These are phyloP conservation scores for Andrena flavipes DNA, from an alignment of 2,888 invertebrate species.

Conservation along the genomic window DNA sequence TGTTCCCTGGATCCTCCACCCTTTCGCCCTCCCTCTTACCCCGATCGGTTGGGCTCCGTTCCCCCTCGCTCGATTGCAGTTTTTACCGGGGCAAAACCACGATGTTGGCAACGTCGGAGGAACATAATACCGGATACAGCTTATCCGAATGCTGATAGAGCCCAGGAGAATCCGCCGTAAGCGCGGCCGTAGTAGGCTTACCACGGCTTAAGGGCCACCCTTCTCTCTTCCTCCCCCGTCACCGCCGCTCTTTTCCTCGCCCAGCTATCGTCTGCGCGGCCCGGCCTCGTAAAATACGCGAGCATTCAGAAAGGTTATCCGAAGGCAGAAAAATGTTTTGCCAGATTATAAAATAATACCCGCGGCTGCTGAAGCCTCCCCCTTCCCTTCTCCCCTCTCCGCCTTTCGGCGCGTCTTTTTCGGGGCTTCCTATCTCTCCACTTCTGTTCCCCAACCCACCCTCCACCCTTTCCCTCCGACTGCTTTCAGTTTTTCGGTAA, in stretches of 20 bases:
- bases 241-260: slow-evolving; percentile 33
- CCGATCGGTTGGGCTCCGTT: slow-evolving; percentile 11
- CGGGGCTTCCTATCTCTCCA: background rate
- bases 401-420: background rate
- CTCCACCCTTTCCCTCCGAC: background rate
- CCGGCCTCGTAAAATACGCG: slow-evolving; percentile 55
- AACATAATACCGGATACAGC: slow-evolving; percentile 78
- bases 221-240: slow-evolving; percentile 22
- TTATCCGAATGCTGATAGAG: slow-evolving; percentile 81
- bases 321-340: slow-evolving; percentile 76
- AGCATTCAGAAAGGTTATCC: slow-evolving; percentile 65
- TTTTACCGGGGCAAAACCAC: slow-evolving; percentile 71
- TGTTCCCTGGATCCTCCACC: background rate
- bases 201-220: slow-evolving; percentile 73
- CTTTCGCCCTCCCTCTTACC: background rate
- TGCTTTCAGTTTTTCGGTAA: slow-evolving; percentile 6
- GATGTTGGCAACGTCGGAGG: slow-evolving; percentile 76
- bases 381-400: background rate
- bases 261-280: slow-evolving; percentile 42
- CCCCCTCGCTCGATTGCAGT: slow-evolving; percentile 61
- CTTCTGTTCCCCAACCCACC: background rate
- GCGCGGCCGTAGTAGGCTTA: slow-evolving; percentile 78
- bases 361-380: slow-evolving; percentile 6
- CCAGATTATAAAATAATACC: slow-evolving; percentile 70
- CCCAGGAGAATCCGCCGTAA: slow-evolving; percentile 76